phyloP scores from a whole-genome alignment of 2,888 invertebrate species.

The Deroplatys truncata region DNA sequence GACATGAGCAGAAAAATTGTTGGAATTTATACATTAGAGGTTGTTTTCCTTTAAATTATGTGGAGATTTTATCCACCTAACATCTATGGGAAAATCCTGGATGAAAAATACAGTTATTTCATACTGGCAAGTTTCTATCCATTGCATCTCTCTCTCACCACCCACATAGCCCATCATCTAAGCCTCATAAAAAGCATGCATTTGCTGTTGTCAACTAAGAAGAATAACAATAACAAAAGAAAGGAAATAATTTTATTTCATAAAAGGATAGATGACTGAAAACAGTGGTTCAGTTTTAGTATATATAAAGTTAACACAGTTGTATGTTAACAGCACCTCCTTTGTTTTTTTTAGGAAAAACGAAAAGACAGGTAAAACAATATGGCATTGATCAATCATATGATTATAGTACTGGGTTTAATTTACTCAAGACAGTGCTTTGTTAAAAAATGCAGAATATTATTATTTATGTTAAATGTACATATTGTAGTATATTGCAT shows the following conservation, averaged over 20 bases:
- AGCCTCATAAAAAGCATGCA: not conserved
- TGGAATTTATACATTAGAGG: not conserved
- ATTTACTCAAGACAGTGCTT: not conserved
- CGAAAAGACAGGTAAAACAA: not conserved
- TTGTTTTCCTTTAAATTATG: not conserved
- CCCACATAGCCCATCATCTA: not conserved
- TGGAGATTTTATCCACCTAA: not conserved
- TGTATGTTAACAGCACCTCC: not conserved
- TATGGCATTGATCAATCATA: not conserved
- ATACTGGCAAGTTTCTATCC: not conserved
- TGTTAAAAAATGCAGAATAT: not conserved
- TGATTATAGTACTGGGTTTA: not conserved
- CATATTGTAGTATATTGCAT: slow-evolving; percentile 18
- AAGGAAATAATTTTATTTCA: not conserved
- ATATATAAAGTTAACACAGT: not conserved
- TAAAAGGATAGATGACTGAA: not conserved
- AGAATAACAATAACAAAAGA: not conserved
- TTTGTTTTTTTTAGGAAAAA: not conserved
- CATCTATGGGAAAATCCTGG: not conserved
- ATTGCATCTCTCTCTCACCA: not conserved
- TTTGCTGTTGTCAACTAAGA: not conserved
- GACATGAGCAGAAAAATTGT: not conserved
- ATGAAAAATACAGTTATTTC: not conserved
- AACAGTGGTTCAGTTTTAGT: not conserved
- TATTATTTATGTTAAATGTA: slow-evolving; percentile 6